phyloP scores from a whole-genome alignment of 2,888 invertebrate species.

The Gryllus longicercus region DNA sequence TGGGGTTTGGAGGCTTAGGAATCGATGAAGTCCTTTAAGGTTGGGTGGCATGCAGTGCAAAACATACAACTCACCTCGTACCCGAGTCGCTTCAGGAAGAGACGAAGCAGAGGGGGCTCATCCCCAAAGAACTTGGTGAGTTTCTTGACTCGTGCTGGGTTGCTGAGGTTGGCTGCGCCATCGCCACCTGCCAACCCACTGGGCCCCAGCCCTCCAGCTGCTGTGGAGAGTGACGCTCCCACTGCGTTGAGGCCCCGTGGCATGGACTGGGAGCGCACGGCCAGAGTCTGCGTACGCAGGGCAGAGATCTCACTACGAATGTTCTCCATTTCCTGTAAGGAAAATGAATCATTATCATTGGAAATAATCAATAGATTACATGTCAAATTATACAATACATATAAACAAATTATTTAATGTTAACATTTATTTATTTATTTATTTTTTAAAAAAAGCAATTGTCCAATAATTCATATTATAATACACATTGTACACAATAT shows the following conservation, averaged over 20 bases:
- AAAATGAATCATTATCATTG: conserved; percentile 25
- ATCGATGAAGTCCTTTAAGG: neutral
- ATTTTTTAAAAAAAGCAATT: too few relatives aligned
- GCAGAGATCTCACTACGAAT: conserved; percentile 78
- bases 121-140: conserved; percentile 91
- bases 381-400: too few relatives aligned
- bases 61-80: conserved; percentile 65
- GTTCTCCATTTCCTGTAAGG: conserved; percentile 74
- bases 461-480: too few relatives aligned
- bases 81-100: conserved; percentile 85
- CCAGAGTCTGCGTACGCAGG: conserved; percentile 62
- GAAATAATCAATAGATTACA: too few relatives aligned
- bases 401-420: too few relatives aligned
- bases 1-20: too few relatives aligned
- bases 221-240: conserved; percentile 41
- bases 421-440: too few relatives aligned
- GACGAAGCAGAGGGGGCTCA: conserved; percentile 83
- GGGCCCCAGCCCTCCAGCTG: conserved; percentile 40
- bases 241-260: conserved; percentile 48
- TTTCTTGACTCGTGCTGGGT: conserved; percentile 81
- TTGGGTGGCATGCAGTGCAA: neutral
- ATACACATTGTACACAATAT: too few relatives aligned
- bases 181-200: conserved; percentile 47
- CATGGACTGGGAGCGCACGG: conserved; percentile 64
- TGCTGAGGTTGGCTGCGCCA: conserved; percentile 64